Evolutionary conservation across 2,888 invertebrate species (phyloP).

Genomic region (Eilema caniola): DNA sequence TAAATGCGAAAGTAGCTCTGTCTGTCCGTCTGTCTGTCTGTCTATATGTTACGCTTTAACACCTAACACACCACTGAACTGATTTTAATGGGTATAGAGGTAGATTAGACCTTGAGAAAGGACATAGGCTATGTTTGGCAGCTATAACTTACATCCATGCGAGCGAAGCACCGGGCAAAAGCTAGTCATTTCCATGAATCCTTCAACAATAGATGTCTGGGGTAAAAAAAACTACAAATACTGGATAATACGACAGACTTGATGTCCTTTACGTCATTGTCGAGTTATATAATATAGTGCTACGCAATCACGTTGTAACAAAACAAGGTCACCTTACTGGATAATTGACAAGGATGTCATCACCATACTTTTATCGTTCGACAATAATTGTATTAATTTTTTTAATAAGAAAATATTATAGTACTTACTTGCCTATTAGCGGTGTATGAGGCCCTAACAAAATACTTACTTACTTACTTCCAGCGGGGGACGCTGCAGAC

Average conservation of each 20-base stretch:
- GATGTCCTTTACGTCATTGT: slow-evolving; percentile 4
- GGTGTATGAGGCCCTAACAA: not conserved
- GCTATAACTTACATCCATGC: too few relatives aligned
- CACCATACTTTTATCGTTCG: not conserved
- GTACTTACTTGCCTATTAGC: not conserved
- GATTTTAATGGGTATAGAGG: too few relatives aligned
- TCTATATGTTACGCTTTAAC: too few relatives aligned
- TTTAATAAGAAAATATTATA: not conserved
- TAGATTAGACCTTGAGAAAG: too few relatives aligned
- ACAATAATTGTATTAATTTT: not conserved
- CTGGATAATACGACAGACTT: not conserved
- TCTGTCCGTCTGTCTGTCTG: too few relatives aligned
- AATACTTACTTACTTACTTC: too few relatives aligned
- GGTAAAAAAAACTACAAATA: not conserved
- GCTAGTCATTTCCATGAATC: too few relatives aligned
- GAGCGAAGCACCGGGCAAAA: too few relatives aligned
- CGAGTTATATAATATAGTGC: slow-evolving; percentile 3
- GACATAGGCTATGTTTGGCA: too few relatives aligned
- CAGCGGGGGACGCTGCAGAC: too few relatives aligned
- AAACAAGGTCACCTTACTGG: slow-evolving; percentile 5
- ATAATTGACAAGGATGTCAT: slow-evolving; percentile 5
- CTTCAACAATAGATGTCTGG: not conserved
- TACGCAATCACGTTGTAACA: not conserved
- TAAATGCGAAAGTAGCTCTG: too few relatives aligned
- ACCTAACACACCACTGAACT: too few relatives aligned